Percentiles rank a stretch among this genome's conserved stretches.
phyloP scores from a whole-genome alignment of 1,140 invertebrate genomes.

The Idris sp. region DNA sequence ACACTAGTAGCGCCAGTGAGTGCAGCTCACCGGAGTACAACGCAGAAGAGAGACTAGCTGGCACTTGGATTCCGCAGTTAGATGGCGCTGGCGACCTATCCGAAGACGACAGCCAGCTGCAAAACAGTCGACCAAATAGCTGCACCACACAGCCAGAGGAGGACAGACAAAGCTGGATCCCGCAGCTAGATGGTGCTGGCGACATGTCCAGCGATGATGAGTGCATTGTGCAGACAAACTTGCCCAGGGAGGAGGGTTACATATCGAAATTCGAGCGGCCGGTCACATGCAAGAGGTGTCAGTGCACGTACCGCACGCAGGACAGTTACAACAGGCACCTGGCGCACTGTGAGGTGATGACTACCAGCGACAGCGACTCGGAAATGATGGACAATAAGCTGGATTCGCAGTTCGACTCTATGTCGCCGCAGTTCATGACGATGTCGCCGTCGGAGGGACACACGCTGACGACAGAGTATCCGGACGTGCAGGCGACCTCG shows the following conservation, averaged over 20 bases:
- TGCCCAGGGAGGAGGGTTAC: slow-evolving; percentile 67
- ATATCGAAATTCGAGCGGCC: slow-evolving; percentile 78
- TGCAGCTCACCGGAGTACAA: slow-evolving; percentile 74
- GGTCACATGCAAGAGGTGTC: slow-evolving; percentile 91
- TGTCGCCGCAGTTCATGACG: slow-evolving; percentile 71
- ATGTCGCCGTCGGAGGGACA: slow-evolving; percentile 74
- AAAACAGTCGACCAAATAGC: too few relatives aligned
- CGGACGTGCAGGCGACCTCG: slow-evolving; percentile 72
- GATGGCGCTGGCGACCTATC: slow-evolving; percentile 69
- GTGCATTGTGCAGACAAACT: slow-evolving; percentile 52
- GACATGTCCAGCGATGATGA: slow-evolving; percentile 81
- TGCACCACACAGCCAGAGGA: too few relatives aligned
- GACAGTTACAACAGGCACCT: slow-evolving; percentile 91
- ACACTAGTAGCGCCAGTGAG: slow-evolving; percentile 77
- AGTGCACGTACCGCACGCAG: slow-evolving; percentile 91
- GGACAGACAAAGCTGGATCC: too few relatives aligned
- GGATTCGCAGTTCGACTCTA: slow-evolving; percentile 69
- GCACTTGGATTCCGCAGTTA: slow-evolving; percentile 65
- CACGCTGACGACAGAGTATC: slow-evolving; percentile 68
- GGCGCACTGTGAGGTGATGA: slow-evolving; percentile 85
- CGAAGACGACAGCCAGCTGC: too few relatives aligned
- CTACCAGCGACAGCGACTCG: slow-evolving; percentile 87
- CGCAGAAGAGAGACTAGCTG: slow-evolving; percentile 66
- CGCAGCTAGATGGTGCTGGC: slow-evolving; percentile 87
- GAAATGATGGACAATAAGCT: slow-evolving; percentile 76